These are phyloP conservation scores for Lepus americanus DNA, from an alignment of 2,113 vertebrate species.

Conservation along the genomic window DNA sequence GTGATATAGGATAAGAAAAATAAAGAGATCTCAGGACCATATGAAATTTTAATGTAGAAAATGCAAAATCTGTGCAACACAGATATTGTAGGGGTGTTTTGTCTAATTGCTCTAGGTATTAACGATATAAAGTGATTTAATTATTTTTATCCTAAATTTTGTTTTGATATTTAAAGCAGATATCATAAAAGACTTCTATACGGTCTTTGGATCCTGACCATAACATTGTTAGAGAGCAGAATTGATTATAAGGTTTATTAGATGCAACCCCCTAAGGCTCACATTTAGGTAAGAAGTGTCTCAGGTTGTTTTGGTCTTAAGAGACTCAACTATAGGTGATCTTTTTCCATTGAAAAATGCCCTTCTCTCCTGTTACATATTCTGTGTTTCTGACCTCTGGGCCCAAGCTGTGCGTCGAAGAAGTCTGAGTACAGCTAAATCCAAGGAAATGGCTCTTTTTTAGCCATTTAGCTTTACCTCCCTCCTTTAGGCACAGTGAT, in stretches of 20 bases:
- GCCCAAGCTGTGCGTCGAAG: background rate
- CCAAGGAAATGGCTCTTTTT: background rate
- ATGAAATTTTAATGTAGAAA: constrained; percentile 1
- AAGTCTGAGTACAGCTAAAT: background rate
- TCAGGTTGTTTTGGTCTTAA: background rate
- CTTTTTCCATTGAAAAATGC: background rate
- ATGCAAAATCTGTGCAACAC: background rate
- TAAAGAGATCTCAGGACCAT: background rate
- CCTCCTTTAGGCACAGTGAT: background rate
- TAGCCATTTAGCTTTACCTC: background rate
- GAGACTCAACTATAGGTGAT: background rate
- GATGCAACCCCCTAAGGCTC: background rate
- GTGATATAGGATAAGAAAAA: background rate
- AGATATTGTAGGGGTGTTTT: background rate
- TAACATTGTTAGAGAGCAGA: background rate
- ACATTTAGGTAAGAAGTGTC: background rate
- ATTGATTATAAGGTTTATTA: background rate
- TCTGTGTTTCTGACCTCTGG: background rate
- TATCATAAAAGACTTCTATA: background rate
- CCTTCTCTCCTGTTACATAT: background rate
- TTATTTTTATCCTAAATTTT: constrained; percentile 24
- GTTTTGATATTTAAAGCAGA: background rate
- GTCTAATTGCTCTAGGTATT: background rate
- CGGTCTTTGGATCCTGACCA: background rate
- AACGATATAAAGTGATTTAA: background rate